Evolutionary conservation across 2,113 vertebrate genomes (phyloP).

Genomic region (Oreocharis arfaki): DNA sequence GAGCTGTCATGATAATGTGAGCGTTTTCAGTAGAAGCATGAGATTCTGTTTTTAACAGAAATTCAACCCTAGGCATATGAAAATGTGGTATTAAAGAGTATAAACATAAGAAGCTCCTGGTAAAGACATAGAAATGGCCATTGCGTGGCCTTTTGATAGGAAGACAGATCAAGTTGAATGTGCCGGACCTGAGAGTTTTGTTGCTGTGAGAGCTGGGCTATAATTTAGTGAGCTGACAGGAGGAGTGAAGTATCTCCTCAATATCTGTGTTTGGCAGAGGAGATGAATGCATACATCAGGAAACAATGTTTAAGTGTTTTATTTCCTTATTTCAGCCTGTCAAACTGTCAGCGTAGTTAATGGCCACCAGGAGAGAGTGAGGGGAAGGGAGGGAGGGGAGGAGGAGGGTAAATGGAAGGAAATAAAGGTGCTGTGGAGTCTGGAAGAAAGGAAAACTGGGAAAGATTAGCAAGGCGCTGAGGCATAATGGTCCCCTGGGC

Average conservation of each 20-base stretch:
- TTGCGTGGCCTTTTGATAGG: neutral
- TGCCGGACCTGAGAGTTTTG: conserved; percentile 1
- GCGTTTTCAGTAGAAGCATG: neutral
- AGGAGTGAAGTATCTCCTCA: conserved; percentile 86
- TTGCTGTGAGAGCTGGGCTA: conserved; percentile 64
- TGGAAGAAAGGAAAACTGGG: conserved; percentile 45
- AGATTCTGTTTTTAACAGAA: conserved; percentile 4
- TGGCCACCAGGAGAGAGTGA: conserved; percentile 74
- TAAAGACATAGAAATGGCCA: neutral
- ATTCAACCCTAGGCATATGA: neutral
- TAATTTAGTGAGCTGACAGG: conserved; percentile 84
- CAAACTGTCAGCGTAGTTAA: conserved; percentile 82
- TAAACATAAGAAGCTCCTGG: neutral
- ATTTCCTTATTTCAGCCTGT: conserved; percentile 82
- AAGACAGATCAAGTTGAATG: neutral
- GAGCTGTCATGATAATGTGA: conserved; percentile 1
- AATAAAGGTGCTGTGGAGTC: conserved; percentile 66
- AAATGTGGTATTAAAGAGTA: neutral
- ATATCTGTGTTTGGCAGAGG: conserved; percentile 85
- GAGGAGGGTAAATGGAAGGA: conserved; percentile 51
- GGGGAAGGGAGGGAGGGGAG: conserved; percentile 26
- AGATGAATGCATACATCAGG: conserved; percentile 89
- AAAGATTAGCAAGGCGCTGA: conserved; percentile 17
- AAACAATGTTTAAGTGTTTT: conserved; percentile 85
- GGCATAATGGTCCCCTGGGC: neutral